Conservation (phyloP, 1,140 invertebrate genomes). For the Diorhabda elongata region DNA sequence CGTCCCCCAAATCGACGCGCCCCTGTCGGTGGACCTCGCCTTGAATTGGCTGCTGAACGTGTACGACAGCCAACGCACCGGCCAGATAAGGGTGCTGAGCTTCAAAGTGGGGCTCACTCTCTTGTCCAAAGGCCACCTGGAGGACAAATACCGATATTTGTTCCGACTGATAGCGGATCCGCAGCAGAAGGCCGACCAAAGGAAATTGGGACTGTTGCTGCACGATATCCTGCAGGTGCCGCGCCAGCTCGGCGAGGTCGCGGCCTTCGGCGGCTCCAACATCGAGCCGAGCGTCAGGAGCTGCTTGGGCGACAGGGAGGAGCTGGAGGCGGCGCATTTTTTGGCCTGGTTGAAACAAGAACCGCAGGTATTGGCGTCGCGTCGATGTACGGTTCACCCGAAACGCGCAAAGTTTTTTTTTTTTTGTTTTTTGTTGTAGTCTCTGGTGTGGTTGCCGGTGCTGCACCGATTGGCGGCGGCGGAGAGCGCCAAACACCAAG, state of each 20-base stretch:
- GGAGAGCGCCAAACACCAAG: conserved; percentile 93
- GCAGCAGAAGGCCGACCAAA: conserved; percentile 88
- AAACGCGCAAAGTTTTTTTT: too few relatives aligned
- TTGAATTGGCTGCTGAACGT: conserved; percentile 99
- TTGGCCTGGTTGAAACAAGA: conserved; percentile 93
- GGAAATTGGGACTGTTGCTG: conserved; percentile 87
- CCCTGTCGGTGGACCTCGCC: conserved; percentile 89
- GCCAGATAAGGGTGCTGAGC: conserved; percentile 95
- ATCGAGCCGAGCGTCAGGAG: conserved; percentile 96
- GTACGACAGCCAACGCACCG: conserved; percentile 94
- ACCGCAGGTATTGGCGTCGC: conserved; percentile 50
- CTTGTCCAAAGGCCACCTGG: conserved; percentile 89
- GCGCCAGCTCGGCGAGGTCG: conserved; percentile 91
- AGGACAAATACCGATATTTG: conserved; percentile 98
- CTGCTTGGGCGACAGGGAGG: conserved; percentile 78
- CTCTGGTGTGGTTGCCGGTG: conserved; percentile 97
- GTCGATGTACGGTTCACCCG: too few relatives aligned
- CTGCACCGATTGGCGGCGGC: conserved; percentile 91
- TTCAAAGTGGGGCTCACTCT: conserved; percentile 96
- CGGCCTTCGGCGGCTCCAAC: conserved; percentile 98
- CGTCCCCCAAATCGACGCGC: conserved; percentile 61
- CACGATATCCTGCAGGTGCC: conserved; percentile 95
- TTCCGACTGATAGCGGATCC: conserved; percentile 95
- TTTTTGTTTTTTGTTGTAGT: conserved; percentile 56
- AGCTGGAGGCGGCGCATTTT: conserved; percentile 83